Conservation (phyloP, 2,888 invertebrate species). For the Phymatocera aterrima region DNA sequence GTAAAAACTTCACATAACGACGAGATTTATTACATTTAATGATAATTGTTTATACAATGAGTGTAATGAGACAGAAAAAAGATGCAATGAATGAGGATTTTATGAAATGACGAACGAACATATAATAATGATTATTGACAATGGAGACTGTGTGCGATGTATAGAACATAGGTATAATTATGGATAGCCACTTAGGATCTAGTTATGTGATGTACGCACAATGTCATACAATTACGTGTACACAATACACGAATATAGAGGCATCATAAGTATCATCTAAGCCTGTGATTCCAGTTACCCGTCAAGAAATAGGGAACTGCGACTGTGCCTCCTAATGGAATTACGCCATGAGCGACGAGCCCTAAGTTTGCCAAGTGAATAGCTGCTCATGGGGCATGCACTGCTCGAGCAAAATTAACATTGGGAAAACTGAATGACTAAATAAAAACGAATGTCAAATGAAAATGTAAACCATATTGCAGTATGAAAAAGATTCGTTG, state of each 20-base stretch:
- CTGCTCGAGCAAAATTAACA: constrained; percentile 41
- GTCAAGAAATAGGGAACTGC: constrained; percentile 45
- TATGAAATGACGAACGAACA: neutral
- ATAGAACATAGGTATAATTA: constrained; percentile 38
- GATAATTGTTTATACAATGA: constrained; percentile 30
- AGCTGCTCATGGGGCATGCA: constrained; percentile 45
- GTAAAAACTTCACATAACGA: constrained; percentile 40
- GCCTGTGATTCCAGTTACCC: constrained; percentile 45
- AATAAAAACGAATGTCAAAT: constrained; percentile 26
- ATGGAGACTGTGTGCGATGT: constrained; percentile 40
- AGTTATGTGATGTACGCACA: constrained; percentile 44
- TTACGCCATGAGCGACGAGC: constrained; percentile 36
- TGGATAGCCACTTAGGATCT: constrained; percentile 42
- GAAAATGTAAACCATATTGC: constrained; percentile 3
- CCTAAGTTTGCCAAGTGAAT: constrained; percentile 44
- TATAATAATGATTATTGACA: constrained; percentile 42
- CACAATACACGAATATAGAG: constrained; percentile 42
- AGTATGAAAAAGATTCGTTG: constrained; percentile 4
- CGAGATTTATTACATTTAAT: constrained; percentile 15
- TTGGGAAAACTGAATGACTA: constrained; percentile 30
- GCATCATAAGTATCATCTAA: constrained; percentile 43
- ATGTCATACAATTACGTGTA: constrained; percentile 46
- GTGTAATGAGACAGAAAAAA: constrained; percentile 25
- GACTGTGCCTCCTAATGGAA: constrained; percentile 42
- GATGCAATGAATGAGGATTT: constrained; percentile 38